phyloP scores from a whole-genome alignment of 1,140 invertebrate genomes.

The Calycopis cecrops region DNA sequence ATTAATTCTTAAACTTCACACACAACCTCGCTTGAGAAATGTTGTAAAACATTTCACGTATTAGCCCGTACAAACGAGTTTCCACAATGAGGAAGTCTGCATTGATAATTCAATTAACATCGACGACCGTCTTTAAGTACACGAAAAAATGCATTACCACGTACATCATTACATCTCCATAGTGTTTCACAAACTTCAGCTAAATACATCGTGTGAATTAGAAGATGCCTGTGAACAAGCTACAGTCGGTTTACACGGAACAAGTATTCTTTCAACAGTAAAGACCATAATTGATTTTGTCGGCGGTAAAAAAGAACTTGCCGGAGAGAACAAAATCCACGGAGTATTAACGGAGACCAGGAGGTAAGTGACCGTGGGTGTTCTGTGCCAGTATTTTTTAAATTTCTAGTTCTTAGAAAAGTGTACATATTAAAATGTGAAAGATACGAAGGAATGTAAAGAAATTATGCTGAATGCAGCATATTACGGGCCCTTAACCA shows the following conservation, averaged over 20 bases:
- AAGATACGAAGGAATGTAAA: too few species aligned
- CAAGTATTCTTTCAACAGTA: slow-evolving; percentile 36
- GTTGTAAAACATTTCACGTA: not conserved
- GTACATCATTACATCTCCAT: slow-evolving; percentile 61
- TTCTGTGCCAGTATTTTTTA: slow-evolving; percentile 45
- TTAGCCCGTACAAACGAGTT: slow-evolving; percentile 23
- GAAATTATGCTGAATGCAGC: too few species aligned
- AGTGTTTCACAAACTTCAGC: slow-evolving; percentile 66
- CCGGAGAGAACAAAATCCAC: slow-evolving; percentile 54
- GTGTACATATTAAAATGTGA: not conserved
- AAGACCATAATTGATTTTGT: slow-evolving; percentile 37
- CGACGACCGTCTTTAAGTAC: slow-evolving; percentile 56
- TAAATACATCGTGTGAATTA: slow-evolving; percentile 69
- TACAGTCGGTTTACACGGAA: slow-evolving; percentile 20
- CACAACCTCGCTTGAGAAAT: slow-evolving; percentile 1
- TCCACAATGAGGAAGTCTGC: slow-evolving; percentile 57
- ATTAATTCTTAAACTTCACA: slow-evolving; percentile 31
- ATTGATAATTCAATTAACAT: slow-evolving; percentile 68
- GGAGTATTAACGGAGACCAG: slow-evolving; percentile 58
- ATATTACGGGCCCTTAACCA: too few species aligned
- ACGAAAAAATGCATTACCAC: slow-evolving; percentile 63
- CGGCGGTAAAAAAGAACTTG: slow-evolving; percentile 32
- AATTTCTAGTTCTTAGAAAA: not conserved
- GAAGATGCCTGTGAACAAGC: slow-evolving; percentile 37
- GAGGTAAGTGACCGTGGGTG: slow-evolving; percentile 61